phyloP scores from a whole-genome alignment of 2,888 invertebrate species.

The Limenitis camilla region DNA sequence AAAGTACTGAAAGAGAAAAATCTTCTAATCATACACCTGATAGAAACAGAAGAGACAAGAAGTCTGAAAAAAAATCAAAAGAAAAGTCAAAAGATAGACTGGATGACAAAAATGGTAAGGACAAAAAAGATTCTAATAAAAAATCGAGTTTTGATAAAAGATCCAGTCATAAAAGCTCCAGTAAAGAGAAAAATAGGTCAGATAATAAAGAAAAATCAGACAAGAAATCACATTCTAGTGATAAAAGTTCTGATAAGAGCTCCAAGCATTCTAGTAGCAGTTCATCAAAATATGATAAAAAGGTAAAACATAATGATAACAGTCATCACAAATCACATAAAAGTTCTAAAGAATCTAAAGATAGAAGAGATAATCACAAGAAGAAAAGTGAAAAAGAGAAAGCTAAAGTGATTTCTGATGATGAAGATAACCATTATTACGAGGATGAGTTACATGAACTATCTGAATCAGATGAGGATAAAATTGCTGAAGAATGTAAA shows the following conservation, averaged over 20 bases:
- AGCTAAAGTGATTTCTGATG: slow-evolving; percentile 32
- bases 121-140: slow-evolving; percentile 13
- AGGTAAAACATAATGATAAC: slow-evolving; percentile 33
- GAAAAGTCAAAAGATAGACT: slow-evolving; percentile 36
- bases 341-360: slow-evolving; percentile 42
- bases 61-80: slow-evolving; percentile 31
- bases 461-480: slow-evolving; percentile 78
- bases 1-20: slow-evolving; percentile 31
- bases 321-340: slow-evolving; percentile 39
- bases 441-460: slow-evolving; percentile 48
- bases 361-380: slow-evolving; percentile 35
- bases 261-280: slow-evolving; percentile 16
- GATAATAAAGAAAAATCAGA: slow-evolving; percentile 45
- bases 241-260: slow-evolving; percentile 16
- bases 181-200: slow-evolving; percentile 42
- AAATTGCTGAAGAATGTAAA: slow-evolving; percentile 87
- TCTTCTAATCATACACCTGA: slow-evolving; percentile 31
- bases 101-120: slow-evolving; percentile 37
- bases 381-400: slow-evolving; percentile 28
- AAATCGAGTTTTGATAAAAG: slow-evolving; percentile 41
- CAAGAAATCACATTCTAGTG: slow-evolving; percentile 34
- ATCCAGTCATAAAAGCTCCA: slow-evolving; percentile 50
- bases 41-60: slow-evolving; percentile 33
- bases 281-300: slow-evolving; percentile 28
- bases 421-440: slow-evolving; percentile 38